Evolutionary conservation across 2,888 invertebrate genomes (phyloP), one percentile per base, ranked within the genome.

Genomic region (Cheilosia impressa): DNA sequence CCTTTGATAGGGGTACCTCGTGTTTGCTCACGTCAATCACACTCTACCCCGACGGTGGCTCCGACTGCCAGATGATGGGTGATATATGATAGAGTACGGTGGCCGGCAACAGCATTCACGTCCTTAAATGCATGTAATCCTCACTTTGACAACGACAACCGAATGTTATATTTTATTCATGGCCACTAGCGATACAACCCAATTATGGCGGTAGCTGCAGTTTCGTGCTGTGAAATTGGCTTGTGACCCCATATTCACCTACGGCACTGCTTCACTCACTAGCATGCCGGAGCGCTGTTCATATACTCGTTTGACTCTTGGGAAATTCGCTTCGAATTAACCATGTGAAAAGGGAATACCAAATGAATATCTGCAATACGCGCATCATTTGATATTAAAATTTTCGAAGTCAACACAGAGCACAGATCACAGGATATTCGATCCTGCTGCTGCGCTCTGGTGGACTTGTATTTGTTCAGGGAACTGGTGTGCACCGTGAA

Each of bases 281-380:
- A 17, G 43, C 22, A 27, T 75, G 41, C 53, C 43, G 22, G 3
- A 15, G 43, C 24, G 43, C 41, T n/a, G 22, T 15, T 15, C 38
- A 65, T 55, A 22, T 31, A 17, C 1, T 43, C 4, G 41, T 19
- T 24, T 24, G 57, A 63, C 62, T 53, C 68, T 27, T 63, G 84
- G 75, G 63, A 84, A 76, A 71, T 76, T 68, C 66, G 55, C 52
- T 80, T 58, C 77, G 85, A 81, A 80, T 85, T 85, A 85, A 85
- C 85, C 55, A 73, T 58, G 62, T 77, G 76, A 66, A 72, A 79
- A 85, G 80, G 85, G 85, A 85, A 85, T 85, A 58, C 72, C 34
- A 72, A 81, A 85, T 85, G 80, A 85, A 77, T 85, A 85, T 85
- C 85, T 85, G 85, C 85, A 85, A 77, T 81, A 85, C 72, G 84